A percentile compares a stretch with the other conserved stretches of the same genome.
phyloP scores from a whole-genome alignment of 2,888 invertebrate species.

The Tipula helvola region DNA sequence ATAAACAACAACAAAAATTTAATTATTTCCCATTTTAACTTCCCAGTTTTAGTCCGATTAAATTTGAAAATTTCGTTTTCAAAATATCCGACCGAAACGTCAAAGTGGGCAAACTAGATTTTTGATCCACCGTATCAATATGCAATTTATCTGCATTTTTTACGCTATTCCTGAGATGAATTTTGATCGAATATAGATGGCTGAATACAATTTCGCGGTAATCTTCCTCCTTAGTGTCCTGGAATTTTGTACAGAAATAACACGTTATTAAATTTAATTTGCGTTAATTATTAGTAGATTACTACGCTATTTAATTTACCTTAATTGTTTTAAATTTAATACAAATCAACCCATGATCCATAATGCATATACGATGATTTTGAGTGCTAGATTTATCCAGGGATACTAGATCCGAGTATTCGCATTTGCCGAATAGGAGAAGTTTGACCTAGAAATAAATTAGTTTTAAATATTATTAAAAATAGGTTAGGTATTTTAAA shows the following conservation, averaged over 20 bases:
- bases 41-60: not conserved
- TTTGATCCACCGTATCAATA: not conserved
- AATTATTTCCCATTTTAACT: not conserved
- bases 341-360: not conserved
- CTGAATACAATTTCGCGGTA: too few species aligned
- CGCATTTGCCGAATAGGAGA: not conserved
- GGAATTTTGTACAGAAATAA: not conserved
- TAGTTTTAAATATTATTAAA: too few species aligned
- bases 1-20: not conserved
- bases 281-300: too few species aligned
- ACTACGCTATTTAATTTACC: not conserved
- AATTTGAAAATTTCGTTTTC: not conserved
- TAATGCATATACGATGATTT: too few species aligned
- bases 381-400: not conserved
- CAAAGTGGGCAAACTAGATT: not conserved
- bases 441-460: not conserved
- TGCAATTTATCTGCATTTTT: not conserved
- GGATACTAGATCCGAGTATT: not conserved
- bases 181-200: too few species aligned
- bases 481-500: too few species aligned
- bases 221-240: too few species aligned
- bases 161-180: too few species aligned
- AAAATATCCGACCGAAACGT: not conserved
- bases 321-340: not conserved
- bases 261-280: too few species aligned